Percentiles rank a stretch among this genome's conserved stretches.
Conservation (phyloP, 92 coral and sea anemone species). For the Bergia puertoricense region DNA sequence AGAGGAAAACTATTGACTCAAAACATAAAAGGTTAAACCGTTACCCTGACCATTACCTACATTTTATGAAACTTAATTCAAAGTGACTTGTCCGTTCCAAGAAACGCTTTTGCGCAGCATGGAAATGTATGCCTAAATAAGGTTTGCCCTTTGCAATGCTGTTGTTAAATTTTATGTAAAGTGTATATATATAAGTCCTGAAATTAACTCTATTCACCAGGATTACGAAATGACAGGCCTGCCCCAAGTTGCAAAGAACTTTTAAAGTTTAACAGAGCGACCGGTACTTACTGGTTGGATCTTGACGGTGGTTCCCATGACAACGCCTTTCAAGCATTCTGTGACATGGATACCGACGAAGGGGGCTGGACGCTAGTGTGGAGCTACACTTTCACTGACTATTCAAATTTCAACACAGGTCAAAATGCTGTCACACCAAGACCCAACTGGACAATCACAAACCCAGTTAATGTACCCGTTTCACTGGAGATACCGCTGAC, state of each 20-base stretch:
- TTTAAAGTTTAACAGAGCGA: background rate
- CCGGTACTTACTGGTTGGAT: background rate
- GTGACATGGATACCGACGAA: background rate
- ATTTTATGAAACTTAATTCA: no score
- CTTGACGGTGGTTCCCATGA: background rate
- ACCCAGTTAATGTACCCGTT: conserved; percentile 1
- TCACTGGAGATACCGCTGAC: background rate
- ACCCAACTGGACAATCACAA: conserved; percentile 13
- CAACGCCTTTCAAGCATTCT: background rate
- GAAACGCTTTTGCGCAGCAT: no score
- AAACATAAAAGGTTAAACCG: no score
- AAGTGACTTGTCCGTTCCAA: no score
- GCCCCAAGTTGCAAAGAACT: background rate
- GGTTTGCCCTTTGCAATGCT: no score
- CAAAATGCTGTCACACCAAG: conserved; percentile 1
- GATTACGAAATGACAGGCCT: background rate
- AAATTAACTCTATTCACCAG: background rate
- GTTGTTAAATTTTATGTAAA: no score
- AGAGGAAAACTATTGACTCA: no score
- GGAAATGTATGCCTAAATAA: no score
- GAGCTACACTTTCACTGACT: conserved; percentile 11
- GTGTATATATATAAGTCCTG: no score
- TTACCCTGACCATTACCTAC: no score
- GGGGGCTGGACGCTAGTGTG: background rate
- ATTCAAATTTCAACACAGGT: background rate